These are phyloP conservation scores for Drosophila simulans DNA, from an alignment of 1,140 invertebrate genomes.

Conservation along the genomic window DNA sequence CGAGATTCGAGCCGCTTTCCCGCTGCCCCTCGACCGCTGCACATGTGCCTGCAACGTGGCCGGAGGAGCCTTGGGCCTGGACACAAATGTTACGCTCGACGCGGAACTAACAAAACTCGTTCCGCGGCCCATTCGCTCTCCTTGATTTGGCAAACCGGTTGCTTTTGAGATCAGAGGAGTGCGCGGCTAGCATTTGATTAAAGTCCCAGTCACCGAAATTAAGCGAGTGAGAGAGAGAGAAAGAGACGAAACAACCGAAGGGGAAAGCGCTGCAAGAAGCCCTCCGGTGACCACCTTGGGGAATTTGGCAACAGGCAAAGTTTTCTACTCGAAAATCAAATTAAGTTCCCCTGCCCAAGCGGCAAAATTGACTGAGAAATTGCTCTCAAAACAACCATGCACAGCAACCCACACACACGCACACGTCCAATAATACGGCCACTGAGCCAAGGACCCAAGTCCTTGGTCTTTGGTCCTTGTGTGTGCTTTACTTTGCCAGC, in stretches of 20 bases:
- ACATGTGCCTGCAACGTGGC: slow-evolving; percentile 51
- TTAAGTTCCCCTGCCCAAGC: slow-evolving; percentile 21
- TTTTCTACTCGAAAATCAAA: slow-evolving; percentile 55
- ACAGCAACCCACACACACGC: slow-evolving; percentile 6
- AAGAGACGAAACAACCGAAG: neutral
- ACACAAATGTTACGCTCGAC: slow-evolving; percentile 28
- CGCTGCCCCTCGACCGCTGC: neutral
- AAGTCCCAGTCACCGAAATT: slow-evolving; percentile 49
- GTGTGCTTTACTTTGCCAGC: slow-evolving; percentile 26
- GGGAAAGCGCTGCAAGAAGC: neutral
- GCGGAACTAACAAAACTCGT: slow-evolving; percentile 64
- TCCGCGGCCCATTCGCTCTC: slow-evolving; percentile 15
- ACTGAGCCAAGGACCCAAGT: slow-evolving; percentile 6
- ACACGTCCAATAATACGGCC: neutral
- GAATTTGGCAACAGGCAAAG: slow-evolving; percentile 13
- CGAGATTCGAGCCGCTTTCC: neutral
- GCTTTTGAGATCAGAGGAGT: slow-evolving; percentile 19
- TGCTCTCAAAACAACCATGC: slow-evolving; percentile 9
- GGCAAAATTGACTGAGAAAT: slow-evolving; percentile 44
- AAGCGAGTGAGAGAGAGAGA: neutral
- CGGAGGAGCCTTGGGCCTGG: slow-evolving; percentile 3
- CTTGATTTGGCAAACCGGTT: slow-evolving; percentile 26
- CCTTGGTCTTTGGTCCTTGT: slow-evolving; percentile 3
- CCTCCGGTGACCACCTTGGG: slow-evolving; percentile 7
- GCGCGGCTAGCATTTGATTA: slow-evolving; percentile 66